Conservation (phyloP, 2,797 vertebrate genomes). For the Erethizon dorsatum region DNA sequence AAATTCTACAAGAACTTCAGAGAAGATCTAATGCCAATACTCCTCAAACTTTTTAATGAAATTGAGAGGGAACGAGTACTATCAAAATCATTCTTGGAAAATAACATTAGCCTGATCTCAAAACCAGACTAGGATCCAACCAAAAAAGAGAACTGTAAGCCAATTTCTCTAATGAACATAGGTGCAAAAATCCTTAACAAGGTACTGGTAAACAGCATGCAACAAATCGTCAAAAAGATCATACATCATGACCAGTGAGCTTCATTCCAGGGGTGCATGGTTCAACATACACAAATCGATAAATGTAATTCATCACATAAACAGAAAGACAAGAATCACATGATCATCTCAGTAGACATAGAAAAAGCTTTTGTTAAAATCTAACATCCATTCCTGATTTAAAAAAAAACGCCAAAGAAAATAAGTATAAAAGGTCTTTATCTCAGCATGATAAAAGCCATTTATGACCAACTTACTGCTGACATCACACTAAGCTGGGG, state of each 20-base stretch:
- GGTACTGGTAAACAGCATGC: not conserved
- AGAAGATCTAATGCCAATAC: no score
- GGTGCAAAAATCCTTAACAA: no score
- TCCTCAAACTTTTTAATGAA: no score
- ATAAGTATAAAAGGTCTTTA: not conserved
- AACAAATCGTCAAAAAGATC: not conserved
- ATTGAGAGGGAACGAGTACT: no score
- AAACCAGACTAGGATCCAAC: no score
- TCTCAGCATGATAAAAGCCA: not conserved
- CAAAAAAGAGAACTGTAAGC: no score
- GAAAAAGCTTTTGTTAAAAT: not conserved
- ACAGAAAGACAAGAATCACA: not conserved
- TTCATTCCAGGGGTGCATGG: not conserved
- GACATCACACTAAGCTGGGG: not conserved
- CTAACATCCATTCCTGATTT: not conserved
- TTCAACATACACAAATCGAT: not conserved
- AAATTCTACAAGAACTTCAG: no score
- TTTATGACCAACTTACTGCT: not conserved
- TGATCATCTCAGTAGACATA: not conserved
- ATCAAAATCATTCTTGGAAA: no score
- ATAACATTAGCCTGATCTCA: no score
- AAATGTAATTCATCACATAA: not conserved
- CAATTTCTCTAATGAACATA: no score
- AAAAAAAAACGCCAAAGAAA: not conserved
- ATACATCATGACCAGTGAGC: not conserved